Evolutionary conservation across 2,888 invertebrate genomes (phyloP).

Genomic region (Ferrisia virgata): DNA sequence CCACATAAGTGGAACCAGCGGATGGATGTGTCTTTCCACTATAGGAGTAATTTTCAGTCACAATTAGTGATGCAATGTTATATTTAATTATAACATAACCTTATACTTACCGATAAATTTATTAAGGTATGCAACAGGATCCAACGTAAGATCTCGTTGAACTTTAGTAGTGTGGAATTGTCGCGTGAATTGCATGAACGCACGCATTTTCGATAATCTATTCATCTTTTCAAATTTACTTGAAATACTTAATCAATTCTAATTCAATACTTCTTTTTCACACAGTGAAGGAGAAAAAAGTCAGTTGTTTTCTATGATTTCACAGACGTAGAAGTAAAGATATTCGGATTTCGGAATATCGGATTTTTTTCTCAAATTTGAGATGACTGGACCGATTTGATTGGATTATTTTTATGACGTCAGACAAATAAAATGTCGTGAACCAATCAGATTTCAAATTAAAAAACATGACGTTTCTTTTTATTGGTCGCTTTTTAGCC

Average conservation of each 20-base stretch:
- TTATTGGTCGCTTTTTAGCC: background rate
- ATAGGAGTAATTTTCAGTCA: background rate
- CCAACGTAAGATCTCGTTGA: background rate
- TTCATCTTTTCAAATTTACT: background rate
- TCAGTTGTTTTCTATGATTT: background rate
- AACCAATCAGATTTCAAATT: background rate
- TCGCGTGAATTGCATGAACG: background rate
- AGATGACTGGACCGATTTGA: background rate
- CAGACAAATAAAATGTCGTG: background rate
- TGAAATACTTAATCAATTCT: background rate
- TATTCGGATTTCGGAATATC: too few relatives aligned
- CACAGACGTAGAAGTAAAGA: background rate
- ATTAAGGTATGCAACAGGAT: background rate
- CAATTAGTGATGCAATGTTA: background rate
- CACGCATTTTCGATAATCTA: background rate
- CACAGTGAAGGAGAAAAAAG: background rate
- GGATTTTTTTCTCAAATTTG: too few relatives aligned
- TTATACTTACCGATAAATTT: background rate
- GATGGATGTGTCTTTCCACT: constrained; percentile 8
- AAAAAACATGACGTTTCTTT: background rate
- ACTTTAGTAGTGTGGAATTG: background rate
- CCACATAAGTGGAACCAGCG: background rate
- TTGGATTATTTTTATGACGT: background rate
- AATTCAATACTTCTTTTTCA: background rate
- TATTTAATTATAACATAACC: too few relatives aligned